Base-by-base conservation (phyloP, 2,797 vertebrate genomes). In the Myripristis murdjan region DNA sequence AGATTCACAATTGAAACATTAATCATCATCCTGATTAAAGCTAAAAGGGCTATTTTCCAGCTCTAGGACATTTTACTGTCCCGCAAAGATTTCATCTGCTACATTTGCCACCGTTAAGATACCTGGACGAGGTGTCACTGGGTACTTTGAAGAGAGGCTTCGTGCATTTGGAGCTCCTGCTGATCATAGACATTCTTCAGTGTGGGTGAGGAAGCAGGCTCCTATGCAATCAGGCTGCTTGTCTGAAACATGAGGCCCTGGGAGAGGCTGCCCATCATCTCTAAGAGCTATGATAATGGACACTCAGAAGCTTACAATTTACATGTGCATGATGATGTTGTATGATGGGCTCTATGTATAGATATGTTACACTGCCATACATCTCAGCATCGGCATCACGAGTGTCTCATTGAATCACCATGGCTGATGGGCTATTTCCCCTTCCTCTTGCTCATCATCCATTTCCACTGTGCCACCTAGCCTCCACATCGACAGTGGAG, bases 1-100 rank as follows among this genome's bases (percentile, higher is more conserved):
- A 57, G 71, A 78, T 83, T 81, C 81, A 76, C 89, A 77, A 79
- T 87, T 86, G 87, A 91, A 91, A 91, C 91, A 88, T 94, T 94
- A 92, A 91, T 94, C 90, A 86, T 84, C 82, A 87, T 89, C 91
- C 89, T 89, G 87, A 93, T 95, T 92, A 89, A 81, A 88, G 85
- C 60, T 76, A 64, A 91, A 91, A 84, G 78, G 82, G 65, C 72
- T 75, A 65, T 58, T 81, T 86, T 79, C 75, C 70, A 58, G 49
- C 64, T 46, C 41, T 28, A 8, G 68, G 67, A 73, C 78, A 72
- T 76, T 74, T 77, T 6, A 70, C 47, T 47, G 70, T 78, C 78
- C 68, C 49, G 57, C 68, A 43, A 68, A 79, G 62, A 85, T 79
- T 79, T 51, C 41, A 55, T 71, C 73, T 81, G 55, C 70, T 55